phyloP scores from a whole-genome alignment of 2,113 vertebrate species.

The Microtus oregoni region DNA sequence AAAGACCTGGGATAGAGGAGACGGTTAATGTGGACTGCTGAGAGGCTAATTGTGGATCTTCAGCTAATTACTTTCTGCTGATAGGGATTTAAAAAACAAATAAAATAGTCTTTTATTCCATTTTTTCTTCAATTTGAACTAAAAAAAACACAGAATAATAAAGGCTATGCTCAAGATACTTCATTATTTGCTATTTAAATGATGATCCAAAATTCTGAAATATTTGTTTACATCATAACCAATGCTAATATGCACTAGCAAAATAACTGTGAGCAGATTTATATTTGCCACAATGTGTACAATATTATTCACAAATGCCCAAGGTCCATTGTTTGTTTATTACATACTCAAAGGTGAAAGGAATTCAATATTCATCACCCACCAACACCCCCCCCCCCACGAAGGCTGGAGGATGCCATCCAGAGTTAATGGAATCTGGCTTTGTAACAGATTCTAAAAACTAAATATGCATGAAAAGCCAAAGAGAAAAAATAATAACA shows the following conservation, averaged over 20 bases:
- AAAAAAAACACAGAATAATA: conserved; percentile 75
- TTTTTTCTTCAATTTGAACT: conserved; percentile 75
- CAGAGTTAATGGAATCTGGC: not conserved
- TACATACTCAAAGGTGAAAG: conserved; percentile 50
- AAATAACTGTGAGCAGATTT: conserved; percentile 39
- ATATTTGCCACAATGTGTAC: conserved; percentile 21
- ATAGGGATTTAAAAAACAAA: conserved; percentile 83
- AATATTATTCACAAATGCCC: conserved; percentile 42
- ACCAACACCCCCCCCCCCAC: not conserved
- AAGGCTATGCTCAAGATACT: conserved; percentile 82
- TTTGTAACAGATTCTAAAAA: conserved; percentile 55
- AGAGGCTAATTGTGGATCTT: conserved; percentile 88
- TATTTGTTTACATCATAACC: conserved; percentile 44
- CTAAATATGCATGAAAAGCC: conserved; percentile 57
- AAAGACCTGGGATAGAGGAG: conserved; percentile 82
- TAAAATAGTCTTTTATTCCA: conserved; percentile 81
- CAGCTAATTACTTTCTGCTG: conserved; percentile 88
- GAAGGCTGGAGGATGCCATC: conserved; percentile 64
- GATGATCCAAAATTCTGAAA: conserved; percentile 79
- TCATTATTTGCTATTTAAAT: conserved; percentile 85
- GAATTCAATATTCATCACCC: not conserved
- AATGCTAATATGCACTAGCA: conserved; percentile 10
- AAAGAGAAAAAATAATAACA: conserved; percentile 64
- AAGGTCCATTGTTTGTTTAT: conserved; percentile 48
- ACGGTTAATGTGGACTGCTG: conserved; percentile 84